phyloP scores from a whole-genome alignment of 2,888 invertebrate genomes.

The Diabrotica balteata region DNA sequence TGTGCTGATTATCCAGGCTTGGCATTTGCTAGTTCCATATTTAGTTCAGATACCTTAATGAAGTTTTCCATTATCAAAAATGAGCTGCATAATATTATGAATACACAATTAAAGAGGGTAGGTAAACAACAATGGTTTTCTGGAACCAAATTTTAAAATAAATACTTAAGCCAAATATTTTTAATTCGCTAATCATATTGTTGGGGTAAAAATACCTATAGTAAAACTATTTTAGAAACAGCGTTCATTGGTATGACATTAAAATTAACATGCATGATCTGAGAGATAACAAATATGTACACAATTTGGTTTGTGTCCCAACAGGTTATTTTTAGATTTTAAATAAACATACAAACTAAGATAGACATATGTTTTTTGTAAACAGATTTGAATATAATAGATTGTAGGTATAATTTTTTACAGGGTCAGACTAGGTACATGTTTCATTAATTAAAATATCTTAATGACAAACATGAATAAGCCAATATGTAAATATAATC shows the following conservation, averaged over 20 bases:
- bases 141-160: no score
- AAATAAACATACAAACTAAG: slow-evolving; percentile 24
- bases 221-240: neutral
- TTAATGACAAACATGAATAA: no score
- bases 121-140: slow-evolving; percentile 52
- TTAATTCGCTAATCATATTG: no score
- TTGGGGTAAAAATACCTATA: no score
- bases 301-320: slow-evolving; percentile 2
- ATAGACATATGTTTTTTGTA: slow-evolving; percentile 13
- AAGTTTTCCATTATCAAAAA: slow-evolving; percentile 96
- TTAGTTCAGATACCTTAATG: slow-evolving; percentile 97
- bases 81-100: slow-evolving; percentile 97
- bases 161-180: no score
- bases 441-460: no score
- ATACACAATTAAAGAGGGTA: slow-evolving; percentile 96
- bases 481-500: no score
- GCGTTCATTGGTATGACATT: neutral
- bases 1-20: slow-evolving; percentile 93
- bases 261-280: neutral
- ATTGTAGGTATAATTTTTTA: neutral
- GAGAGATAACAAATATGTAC: slow-evolving; percentile 17
- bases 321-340: slow-evolving; percentile 27
- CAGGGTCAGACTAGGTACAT: no score
- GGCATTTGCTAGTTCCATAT: slow-evolving; percentile 84
- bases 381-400: slow-evolving; percentile 9